Evolutionary conservation across 2,113 vertebrate genomes (phyloP).

Genomic region (Ceratotherium simum): DNA sequence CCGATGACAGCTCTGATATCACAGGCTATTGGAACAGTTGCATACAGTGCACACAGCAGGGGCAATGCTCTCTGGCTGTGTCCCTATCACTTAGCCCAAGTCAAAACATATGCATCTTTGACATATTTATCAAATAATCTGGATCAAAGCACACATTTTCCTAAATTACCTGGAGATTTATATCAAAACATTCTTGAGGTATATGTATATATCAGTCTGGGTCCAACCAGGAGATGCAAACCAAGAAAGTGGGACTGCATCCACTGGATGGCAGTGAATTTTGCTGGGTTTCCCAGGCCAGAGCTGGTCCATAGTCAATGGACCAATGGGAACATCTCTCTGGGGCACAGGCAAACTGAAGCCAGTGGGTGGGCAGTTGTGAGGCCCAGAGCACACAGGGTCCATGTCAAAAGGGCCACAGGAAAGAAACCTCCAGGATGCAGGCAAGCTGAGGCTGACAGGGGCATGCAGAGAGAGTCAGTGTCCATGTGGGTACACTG

Average conservation of each 20-base stretch:
- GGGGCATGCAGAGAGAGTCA: neutral
- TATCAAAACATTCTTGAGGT: neutral
- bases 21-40: neutral
- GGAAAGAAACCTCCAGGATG: neutral
- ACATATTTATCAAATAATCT: neutral
- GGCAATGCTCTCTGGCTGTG: too few relatives aligned
- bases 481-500: neutral
- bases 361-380: neutral
- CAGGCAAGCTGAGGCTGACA: neutral
- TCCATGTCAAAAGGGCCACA: too few relatives aligned
- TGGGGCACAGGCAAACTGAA: neutral
- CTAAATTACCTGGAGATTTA: neutral
- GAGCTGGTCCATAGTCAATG: neutral
- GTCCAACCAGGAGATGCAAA: neutral
- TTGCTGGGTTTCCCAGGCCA: neutral
- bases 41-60: neutral
- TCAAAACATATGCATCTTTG: neutral
- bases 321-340: rapidly evolving
- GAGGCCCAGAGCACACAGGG: neutral
- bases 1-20: neutral
- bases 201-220: neutral
- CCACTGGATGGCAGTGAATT: neutral
- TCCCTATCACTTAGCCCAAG: neutral
- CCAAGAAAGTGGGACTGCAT: neutral
- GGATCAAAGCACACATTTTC: neutral